Conservation (phyloP, 2,113 vertebrate genomes). For the Circaetus gallicus region DNA sequence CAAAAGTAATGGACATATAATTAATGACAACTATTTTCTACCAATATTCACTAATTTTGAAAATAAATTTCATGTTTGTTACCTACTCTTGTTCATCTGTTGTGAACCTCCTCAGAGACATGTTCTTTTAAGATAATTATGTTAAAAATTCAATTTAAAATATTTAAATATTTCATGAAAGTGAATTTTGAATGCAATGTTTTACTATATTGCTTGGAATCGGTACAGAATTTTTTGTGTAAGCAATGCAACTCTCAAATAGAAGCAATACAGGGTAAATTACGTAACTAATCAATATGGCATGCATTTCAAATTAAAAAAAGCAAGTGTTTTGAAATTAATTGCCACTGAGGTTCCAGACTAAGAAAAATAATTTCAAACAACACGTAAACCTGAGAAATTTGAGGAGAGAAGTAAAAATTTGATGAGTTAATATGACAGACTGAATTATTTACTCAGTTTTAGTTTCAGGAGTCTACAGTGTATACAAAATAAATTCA, state of each 20-base stretch:
- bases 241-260: background rate
- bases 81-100: fast-evolving
- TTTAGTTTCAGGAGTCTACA: background rate
- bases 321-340: background rate
- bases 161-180: background rate
- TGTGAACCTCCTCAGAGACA: background rate
- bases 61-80: background rate
- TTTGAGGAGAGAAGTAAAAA: background rate
- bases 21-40: background rate
- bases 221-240: background rate
- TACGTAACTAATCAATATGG: background rate
- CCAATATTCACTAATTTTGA: background rate
- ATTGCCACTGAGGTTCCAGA: background rate
- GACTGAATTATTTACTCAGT: background rate
- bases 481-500: background rate
- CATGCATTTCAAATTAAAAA: background rate
- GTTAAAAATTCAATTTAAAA: background rate
- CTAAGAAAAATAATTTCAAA: background rate
- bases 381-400: background rate
- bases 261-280: background rate
- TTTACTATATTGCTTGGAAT: background rate
- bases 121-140: background rate
- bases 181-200: background rate
- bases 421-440: background rate
- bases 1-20: background rate